These are phyloP conservation scores for Drosophila sulfurigaster DNA, from an alignment of 1,140 invertebrate genomes.

Conservation along the genomic window DNA sequence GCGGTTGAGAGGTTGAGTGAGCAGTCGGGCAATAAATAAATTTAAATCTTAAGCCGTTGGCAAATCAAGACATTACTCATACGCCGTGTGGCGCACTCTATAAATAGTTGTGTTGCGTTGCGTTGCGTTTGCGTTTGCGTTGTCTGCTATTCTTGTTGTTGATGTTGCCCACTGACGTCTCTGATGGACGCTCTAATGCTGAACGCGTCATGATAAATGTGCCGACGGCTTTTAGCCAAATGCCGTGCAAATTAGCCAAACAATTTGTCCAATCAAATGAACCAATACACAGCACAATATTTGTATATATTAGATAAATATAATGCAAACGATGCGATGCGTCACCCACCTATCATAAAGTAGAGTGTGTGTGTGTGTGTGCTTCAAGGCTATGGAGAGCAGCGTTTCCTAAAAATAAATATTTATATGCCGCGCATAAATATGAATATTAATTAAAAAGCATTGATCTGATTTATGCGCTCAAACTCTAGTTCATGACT, in stretches of 20 bases:
- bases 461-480: background rate
- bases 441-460: slow-evolving; percentile 22
- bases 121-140: no score
- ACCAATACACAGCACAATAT: slow-evolving; percentile 5
- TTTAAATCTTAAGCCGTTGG: slow-evolving; percentile 76
- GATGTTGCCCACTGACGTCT: slow-evolving; percentile 4
- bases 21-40: slow-evolving; percentile 65
- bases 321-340: slow-evolving; percentile 13
- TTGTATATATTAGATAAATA: background rate
- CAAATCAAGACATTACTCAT: slow-evolving; percentile 81
- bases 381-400: slow-evolving; percentile 30
- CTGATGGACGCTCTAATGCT: slow-evolving; percentile 52
- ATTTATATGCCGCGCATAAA: background rate
- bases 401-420: no score
- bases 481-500: background rate
- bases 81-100: slow-evolving; percentile 57
- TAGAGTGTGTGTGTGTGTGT: background rate
- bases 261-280: slow-evolving; percentile 70
- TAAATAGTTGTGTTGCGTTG: slow-evolving; percentile 57
- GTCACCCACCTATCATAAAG: slow-evolving; percentile 45
- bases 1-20: background rate
- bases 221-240: slow-evolving; percentile 62
- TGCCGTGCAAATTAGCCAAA: slow-evolving; percentile 72
- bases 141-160: no score
- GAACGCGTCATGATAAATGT: slow-evolving; percentile 68